These are phyloP conservation scores for Xiphophorus birchmanni DNA, from an alignment of 2,797 vertebrate species.

Conservation along the genomic window DNA sequence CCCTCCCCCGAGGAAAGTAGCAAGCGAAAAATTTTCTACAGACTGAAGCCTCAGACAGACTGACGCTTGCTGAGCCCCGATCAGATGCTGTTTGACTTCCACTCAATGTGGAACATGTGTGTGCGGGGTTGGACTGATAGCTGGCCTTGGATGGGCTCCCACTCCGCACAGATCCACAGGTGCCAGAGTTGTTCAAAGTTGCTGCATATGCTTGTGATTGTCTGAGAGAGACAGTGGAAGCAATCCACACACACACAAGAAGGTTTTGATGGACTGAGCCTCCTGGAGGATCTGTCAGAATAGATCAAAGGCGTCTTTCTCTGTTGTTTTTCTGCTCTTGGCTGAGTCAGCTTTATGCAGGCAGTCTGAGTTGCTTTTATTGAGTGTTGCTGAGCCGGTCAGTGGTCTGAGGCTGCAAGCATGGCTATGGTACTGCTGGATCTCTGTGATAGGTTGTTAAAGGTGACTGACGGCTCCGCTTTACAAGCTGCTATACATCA, in stretches of 20 bases:
- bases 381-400: conserved; percentile 64
- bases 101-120: conserved; percentile 74
- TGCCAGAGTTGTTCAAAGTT: conserved; percentile 56
- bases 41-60: conserved; percentile 69
- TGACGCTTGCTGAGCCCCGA: conserved; percentile 66
- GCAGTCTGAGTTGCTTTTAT: conserved; percentile 59
- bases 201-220: conserved; percentile 28
- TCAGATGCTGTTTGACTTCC: conserved; percentile 70
- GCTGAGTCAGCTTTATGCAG: conserved; percentile 46
- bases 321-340: conserved; percentile 48
- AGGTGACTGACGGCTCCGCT: conserved; percentile 61
- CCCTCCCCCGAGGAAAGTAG: conserved; percentile 49
- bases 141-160: conserved; percentile 58
- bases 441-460: conserved; percentile 70
- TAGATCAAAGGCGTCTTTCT: conserved; percentile 58
- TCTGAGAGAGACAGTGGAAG: conserved; percentile 33
- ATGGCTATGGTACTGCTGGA: conserved; percentile 65
- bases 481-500: conserved; percentile 74
- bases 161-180: conserved; percentile 61
- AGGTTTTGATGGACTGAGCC: conserved; percentile 39
- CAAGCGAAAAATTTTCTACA: conserved; percentile 42
- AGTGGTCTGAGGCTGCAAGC: conserved; percentile 41
- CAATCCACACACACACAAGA: conserved; percentile 19
- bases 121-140: conserved; percentile 47
- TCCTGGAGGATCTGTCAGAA: conserved; percentile 50